A percentile compares a stretch with the other conserved stretches of the same genome.
Evolutionary conservation across 2,113 vertebrate genomes (phyloP).

Genomic region (Irena cyanogastra): DNA sequence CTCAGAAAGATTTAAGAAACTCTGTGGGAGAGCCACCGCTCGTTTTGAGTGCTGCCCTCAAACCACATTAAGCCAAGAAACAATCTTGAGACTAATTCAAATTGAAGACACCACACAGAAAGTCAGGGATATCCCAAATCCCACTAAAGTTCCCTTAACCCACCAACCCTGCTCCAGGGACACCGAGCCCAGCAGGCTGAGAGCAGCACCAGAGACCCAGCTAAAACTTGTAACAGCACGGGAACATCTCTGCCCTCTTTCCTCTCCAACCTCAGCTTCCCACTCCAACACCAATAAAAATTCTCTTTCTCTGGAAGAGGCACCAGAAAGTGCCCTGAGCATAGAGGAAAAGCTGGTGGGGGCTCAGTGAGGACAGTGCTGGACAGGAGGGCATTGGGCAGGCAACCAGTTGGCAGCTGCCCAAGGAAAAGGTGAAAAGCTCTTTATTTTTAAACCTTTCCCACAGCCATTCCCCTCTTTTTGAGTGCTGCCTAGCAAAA

Average conservation of each 20-base stretch:
- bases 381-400: background rate
- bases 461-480: background rate
- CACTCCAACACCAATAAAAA: background rate
- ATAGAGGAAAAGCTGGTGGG: background rate
- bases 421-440: background rate
- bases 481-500: background rate
- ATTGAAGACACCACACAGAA: background rate
- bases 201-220: background rate
- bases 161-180: background rate
- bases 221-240: background rate
- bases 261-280: background rate
- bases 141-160: fast-evolving
- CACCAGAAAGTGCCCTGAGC: background rate
- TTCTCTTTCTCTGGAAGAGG: background rate
- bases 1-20: background rate
- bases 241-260: background rate
- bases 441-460: background rate
- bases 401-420: background rate
- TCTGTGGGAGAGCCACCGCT: background rate
- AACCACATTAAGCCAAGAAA: background rate
- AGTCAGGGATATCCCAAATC: background rate
- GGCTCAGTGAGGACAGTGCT: background rate
- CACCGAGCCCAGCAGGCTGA: background rate
- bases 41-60: background rate
- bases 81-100: background rate